Evolutionary conservation across 2,797 vertebrate species (phyloP).

Genomic region (Betta splendens): DNA sequence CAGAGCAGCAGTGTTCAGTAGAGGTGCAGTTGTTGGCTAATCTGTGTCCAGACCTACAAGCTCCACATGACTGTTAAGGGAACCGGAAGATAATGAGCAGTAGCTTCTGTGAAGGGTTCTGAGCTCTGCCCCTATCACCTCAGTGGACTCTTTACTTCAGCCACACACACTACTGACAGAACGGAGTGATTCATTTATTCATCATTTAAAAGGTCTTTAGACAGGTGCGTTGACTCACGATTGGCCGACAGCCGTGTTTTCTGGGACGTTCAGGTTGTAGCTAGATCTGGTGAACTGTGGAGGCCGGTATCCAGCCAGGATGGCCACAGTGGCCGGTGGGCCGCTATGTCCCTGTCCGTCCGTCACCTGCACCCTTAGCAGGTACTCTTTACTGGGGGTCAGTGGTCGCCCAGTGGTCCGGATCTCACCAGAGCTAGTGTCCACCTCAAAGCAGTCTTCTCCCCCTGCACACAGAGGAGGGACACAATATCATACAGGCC

Average conservation of each 20-base stretch:
- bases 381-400: conserved; percentile 84
- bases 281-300: conserved; percentile 89
- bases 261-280: conserved; percentile 84
- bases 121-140: no score
- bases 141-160: no score
- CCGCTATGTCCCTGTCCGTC: conserved; percentile 80
- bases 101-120: no score
- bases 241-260: conserved; percentile 81
- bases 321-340: conserved; percentile 75
- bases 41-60: no score
- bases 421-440: conserved; percentile 83
- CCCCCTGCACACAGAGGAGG: conserved; percentile 75
- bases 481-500: no score
- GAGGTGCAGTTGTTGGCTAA: no score
- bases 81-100: no score
- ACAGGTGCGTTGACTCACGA: conserved; percentile 79
- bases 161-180: no score
- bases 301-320: conserved; percentile 85
- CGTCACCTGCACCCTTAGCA: conserved; percentile 83
- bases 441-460: conserved; percentile 85
- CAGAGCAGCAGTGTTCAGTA: no score
- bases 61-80: no score
- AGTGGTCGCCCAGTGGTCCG: conserved; percentile 84
- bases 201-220: neutral
- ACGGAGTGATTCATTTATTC: no score